Evolutionary conservation across 2,113 vertebrate species (phyloP), one percentile per base, ranked within the genome.

Genomic region (Ia io): DNA sequence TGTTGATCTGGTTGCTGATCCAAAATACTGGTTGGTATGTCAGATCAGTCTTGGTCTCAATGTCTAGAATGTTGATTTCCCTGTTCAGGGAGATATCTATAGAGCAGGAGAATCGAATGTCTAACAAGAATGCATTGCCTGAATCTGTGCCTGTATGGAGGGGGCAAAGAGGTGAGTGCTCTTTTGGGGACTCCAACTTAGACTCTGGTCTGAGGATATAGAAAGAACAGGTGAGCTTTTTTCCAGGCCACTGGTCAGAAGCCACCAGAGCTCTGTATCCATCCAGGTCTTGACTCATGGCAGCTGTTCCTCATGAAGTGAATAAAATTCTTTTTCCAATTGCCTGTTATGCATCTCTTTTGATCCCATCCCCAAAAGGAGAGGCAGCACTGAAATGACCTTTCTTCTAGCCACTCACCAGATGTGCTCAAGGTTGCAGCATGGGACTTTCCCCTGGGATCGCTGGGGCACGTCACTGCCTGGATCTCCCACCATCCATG

Each of bases 271-370:
- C 80, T 56, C 74, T 84, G 16, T 90, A 28, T 14, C 59, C 11
- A 51, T 65, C 61, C 49, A 76, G 44, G 63, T 85, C 85, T 92
- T 94, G 56, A 93, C 49, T 95, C 18, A 3, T 40, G 96, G 90
- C 90, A 96, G 92, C 95, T 97, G 78, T 97, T 95, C 88, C 79
- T 91, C 69, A 90, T 88, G 84, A 97, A 95, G 25, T 59, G 73
- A 97, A 97, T 97, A 97, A 97, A 97, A 82, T 88, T 82, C 37
- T 86, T 82, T 95, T 93, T 96, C 79, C 59, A 88, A 93, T 67
- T 93, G 69, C 56, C 40, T 93, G 73, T 37, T 90, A 3, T 37
- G n/a, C 78, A 40, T 95, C 17, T 95, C 84, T 88, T 95, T 89
- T 90, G 70, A 51, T 88, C 5, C 32, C 70, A 59, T 76, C 49